Percentiles rank a stretch among this genome's conserved stretches.
phyloP scores from a whole-genome alignment of 92 coral and sea anemone genomes.

The Palythoa grandiflora region DNA sequence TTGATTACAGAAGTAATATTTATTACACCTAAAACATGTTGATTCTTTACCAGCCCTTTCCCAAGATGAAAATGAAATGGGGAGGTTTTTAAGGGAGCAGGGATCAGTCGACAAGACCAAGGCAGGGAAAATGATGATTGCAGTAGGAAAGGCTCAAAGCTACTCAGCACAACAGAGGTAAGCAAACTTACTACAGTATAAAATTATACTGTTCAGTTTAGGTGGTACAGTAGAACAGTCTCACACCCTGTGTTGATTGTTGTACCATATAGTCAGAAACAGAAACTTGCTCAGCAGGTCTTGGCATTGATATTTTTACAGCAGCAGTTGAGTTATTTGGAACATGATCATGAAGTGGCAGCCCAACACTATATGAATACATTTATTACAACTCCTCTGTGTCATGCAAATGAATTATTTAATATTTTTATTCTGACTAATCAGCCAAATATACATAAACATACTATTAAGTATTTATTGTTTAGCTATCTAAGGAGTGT shows the following conservation, averaged over 20 bases:
- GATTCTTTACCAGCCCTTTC: constrained; percentile 77
- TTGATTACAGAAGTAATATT: neutral
- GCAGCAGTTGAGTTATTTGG: too few relatives aligned
- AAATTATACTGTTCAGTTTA: neutral
- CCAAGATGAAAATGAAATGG: constrained; percentile 99
- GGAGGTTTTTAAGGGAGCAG: constrained; percentile 95
- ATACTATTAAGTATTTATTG: too few relatives aligned
- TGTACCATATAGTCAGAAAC: too few relatives aligned
- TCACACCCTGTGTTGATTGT: neutral
- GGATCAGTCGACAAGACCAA: constrained; percentile 97
- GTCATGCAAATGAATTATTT: too few relatives aligned
- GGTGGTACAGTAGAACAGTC: neutral
- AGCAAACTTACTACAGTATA: neutral
- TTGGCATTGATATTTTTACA: too few relatives aligned
- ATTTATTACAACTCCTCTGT: too few relatives aligned
- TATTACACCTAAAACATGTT: neutral
- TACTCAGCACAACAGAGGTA: constrained; percentile 99
- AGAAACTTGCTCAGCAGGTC: too few relatives aligned
- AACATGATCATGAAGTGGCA: too few relatives aligned
- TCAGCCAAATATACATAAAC: too few relatives aligned
- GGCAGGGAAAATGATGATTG: constrained; percentile 99
- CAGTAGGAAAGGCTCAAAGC: constrained; percentile 97
- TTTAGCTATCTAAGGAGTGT: too few relatives aligned
- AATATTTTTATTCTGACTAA: too few relatives aligned
- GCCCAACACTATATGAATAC: too few relatives aligned